Percentiles rank a stretch among this genome's conserved stretches.
phyloP scores from a whole-genome alignment of 2,113 vertebrate species.

The Rhynchomys soricoides region DNA sequence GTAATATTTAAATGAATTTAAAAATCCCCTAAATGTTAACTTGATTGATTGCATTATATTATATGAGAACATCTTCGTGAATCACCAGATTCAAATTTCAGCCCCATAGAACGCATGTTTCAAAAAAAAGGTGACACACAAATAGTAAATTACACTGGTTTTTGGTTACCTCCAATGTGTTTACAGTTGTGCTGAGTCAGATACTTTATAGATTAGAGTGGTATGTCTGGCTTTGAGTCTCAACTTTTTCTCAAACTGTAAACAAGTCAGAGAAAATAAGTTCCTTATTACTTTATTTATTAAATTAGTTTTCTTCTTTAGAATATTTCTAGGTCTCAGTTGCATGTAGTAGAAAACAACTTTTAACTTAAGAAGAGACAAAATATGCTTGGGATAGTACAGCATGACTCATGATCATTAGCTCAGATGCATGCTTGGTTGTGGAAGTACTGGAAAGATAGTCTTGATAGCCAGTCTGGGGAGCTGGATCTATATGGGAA shows the following conservation, averaged over 20 bases:
- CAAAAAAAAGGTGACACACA: neutral
- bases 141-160: neutral
- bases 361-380: neutral
- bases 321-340: neutral
- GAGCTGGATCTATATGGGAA: neutral
- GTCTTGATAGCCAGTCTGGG: accelerated
- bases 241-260: neutral
- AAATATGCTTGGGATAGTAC: neutral
- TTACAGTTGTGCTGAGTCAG: neutral
- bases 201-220: neutral
- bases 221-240: neutral
- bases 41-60: neutral
- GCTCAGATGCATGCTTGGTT: too few species aligned
- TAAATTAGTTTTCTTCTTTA: neutral
- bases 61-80: neutral
- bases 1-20: neutral
- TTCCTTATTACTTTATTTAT: neutral
- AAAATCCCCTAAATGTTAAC: neutral
- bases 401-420: neutral
- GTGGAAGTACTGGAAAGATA: neutral
- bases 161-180: neutral
- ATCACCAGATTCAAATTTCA: neutral
- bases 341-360: neutral
- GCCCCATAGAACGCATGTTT: neutral
- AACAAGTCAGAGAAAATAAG: neutral